Evolutionary conservation across 2,113 vertebrate genomes (phyloP), one percentile per base, ranked within the genome.

Genomic region (Taurulus bubalis): DNA sequence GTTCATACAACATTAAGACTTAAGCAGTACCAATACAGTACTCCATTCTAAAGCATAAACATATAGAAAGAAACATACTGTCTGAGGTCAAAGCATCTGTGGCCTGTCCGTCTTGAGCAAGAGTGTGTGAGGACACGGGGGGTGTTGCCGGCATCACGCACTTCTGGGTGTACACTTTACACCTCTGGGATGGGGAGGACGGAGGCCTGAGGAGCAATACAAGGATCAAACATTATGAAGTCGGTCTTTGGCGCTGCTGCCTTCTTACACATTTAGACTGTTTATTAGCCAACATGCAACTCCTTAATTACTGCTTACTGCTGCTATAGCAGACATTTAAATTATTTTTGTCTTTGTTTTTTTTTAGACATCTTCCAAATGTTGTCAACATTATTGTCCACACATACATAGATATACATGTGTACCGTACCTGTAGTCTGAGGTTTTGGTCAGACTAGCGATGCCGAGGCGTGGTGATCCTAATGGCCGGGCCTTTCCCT

Each of bases 111-210:
- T 99, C 97, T 85, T 95, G 96, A 89, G 88, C 94, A 77, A 95
- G 75, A 45, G 94, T 84, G 40, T 95, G 94, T 59, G 94, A 95
- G 63, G 96, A 94, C 22, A 91, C 85, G 0, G 97, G 95, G 2
- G 95, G 93, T 0, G 96, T 94, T 53, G 94, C 92, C 2, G 97
- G 98, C 88, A 97, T 85, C 28, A 99, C 96, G 4, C 97, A 96
- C 90, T 99, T 99, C 93, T 99, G 98, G 8, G 98, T 99, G 77
- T 98, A 98, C 20, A 99, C 98, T 85, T 99, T 99, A 92, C 98
- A 98, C 14, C 98, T 95, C 92, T 99, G 98, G 11, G 98, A 98
- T 6, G 98, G 97, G 40, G 98, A 99, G 70, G 94, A 93, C 49
- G 96, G 80, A 70, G 97, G 96, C 78, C 97, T 94, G 88, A 64